Evolutionary conservation across 2,888 invertebrate species (phyloP).

Genomic region (Sepiola atlantica): DNA sequence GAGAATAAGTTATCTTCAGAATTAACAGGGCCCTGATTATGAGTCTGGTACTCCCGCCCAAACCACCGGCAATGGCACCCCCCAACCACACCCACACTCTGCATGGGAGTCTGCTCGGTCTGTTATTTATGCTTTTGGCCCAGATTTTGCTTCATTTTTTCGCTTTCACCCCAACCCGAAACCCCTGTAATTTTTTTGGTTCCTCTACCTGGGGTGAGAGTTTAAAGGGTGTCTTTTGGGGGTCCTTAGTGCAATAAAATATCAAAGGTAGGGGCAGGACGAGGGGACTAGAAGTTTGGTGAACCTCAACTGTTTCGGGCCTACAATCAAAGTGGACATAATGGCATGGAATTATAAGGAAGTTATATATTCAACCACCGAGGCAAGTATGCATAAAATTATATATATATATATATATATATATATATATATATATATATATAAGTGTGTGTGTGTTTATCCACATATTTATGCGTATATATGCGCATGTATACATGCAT

Average conservation of each 20-base stretch:
- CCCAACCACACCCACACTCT: background rate
- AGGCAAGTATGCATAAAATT: too few relatives aligned
- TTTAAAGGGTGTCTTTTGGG: background rate
- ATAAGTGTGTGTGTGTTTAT: too few relatives aligned
- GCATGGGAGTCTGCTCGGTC: background rate
- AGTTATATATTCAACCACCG: background rate
- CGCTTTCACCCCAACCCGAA: background rate
- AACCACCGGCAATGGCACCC: too few relatives aligned
- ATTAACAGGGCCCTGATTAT: background rate
- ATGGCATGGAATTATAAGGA: background rate
- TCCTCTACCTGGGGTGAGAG: constrained; percentile 6
- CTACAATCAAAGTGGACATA: background rate
- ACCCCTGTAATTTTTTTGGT: background rate
- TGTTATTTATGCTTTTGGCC: constrained; percentile 22
- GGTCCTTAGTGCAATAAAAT: background rate
- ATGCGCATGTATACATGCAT: too few relatives aligned
- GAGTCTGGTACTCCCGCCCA: background rate
- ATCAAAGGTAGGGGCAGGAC: background rate
- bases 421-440: too few relatives aligned
- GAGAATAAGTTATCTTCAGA: background rate
- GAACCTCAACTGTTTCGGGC: background rate
- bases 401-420: too few relatives aligned
- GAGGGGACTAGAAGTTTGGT: background rate
- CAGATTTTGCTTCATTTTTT: background rate
- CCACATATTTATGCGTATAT: too few relatives aligned